Evolutionary conservation across 2,888 invertebrate genomes (phyloP).

Genomic region (Hypomecis punctinalis): DNA sequence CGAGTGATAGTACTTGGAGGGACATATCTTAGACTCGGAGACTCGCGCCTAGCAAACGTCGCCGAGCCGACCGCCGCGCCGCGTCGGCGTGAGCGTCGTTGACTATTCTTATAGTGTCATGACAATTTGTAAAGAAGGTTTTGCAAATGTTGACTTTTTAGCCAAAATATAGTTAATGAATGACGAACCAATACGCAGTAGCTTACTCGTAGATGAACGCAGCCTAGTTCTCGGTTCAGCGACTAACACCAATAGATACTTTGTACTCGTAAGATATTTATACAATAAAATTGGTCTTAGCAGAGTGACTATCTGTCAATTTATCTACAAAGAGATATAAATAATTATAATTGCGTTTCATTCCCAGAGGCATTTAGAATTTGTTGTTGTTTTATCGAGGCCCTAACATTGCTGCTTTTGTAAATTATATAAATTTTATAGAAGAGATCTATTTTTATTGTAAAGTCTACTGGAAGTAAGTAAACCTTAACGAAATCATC

Average conservation of each 20-base stretch:
- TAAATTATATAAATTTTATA: conserved; percentile 85
- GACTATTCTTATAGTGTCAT: conserved; percentile 83
- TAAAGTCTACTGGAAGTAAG: conserved; percentile 68
- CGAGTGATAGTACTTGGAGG: conserved; percentile 64
- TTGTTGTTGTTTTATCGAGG: conserved; percentile 74
- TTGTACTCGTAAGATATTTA: conserved; percentile 82
- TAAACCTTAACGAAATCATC: conserved; percentile 68
- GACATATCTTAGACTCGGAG: conserved; percentile 70
- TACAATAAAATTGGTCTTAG: conserved; percentile 78
- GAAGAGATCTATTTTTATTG: conserved; percentile 85
- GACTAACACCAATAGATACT: conserved; percentile 82
- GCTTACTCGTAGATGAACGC: conserved; percentile 82
- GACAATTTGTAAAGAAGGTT: conserved; percentile 82
- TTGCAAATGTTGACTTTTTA: conserved; percentile 85
- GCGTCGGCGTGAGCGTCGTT: conserved; percentile 70
- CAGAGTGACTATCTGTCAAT: conserved; percentile 82
- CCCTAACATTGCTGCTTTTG: conserved; percentile 77
- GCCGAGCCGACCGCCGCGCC: conserved; percentile 65
- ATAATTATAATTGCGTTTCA: conserved; percentile 72
- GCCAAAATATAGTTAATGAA: conserved; percentile 83
- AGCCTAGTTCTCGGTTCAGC: conserved; percentile 82
- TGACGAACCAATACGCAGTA: conserved; percentile 84
- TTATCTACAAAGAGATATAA: conserved; percentile 74
- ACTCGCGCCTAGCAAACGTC: conserved; percentile 47
- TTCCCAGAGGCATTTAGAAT: conserved; percentile 79